phyloP scores from a whole-genome alignment of 2,113 vertebrate genomes.

The Pseudolaguvia tuberculata region DNA sequence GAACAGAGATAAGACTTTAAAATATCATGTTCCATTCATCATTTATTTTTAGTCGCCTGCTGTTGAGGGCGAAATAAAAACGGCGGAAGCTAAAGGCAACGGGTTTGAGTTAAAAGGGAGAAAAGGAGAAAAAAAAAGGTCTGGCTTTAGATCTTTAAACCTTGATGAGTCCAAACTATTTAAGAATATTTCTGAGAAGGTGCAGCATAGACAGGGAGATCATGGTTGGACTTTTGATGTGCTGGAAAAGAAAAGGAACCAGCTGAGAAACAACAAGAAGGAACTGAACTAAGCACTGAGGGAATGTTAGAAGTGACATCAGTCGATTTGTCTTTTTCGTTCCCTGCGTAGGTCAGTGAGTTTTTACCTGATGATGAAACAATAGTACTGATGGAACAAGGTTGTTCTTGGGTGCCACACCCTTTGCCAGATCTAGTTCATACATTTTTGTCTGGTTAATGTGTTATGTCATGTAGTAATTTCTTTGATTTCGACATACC shows the following conservation, averaged over 20 bases:
- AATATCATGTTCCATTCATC: slow-evolving; percentile 81
- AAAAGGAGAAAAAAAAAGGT: slow-evolving; percentile 6
- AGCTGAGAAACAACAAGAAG: slow-evolving; percentile 54
- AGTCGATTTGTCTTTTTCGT: slow-evolving; percentile 53
- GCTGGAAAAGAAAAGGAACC: slow-evolving; percentile 39
- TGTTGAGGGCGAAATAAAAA: slow-evolving; percentile 77
- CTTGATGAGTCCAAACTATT: slow-evolving; percentile 38
- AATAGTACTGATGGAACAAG: slow-evolving; percentile 65
- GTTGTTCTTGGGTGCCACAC: slow-evolving; percentile 72
- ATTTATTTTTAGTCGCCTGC: slow-evolving; percentile 79
- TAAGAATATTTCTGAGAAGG: slow-evolving; percentile 38
- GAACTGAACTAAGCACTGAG: slow-evolving; percentile 40
- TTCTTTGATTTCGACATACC: slow-evolving; percentile 98
- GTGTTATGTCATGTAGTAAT: slow-evolving; percentile 99
- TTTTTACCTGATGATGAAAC: slow-evolving; percentile 58
- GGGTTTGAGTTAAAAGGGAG: slow-evolving; percentile 31
- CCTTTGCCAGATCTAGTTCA: slow-evolving; percentile 76
- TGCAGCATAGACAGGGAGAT: slow-evolving; percentile 52
- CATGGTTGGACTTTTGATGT: slow-evolving; percentile 47
- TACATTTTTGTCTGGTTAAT: slow-evolving; percentile 98
- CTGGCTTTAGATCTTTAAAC: slow-evolving; percentile 37
- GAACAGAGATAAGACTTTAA: slow-evolving; percentile 77
- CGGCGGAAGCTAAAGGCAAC: slow-evolving; percentile 62
- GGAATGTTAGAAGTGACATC: slow-evolving; percentile 58
- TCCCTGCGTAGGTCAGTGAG: slow-evolving; percentile 65